These are phyloP conservation scores for Poecile montanus DNA, from an alignment of 2,797 vertebrate genomes.

Conservation along the genomic window DNA sequence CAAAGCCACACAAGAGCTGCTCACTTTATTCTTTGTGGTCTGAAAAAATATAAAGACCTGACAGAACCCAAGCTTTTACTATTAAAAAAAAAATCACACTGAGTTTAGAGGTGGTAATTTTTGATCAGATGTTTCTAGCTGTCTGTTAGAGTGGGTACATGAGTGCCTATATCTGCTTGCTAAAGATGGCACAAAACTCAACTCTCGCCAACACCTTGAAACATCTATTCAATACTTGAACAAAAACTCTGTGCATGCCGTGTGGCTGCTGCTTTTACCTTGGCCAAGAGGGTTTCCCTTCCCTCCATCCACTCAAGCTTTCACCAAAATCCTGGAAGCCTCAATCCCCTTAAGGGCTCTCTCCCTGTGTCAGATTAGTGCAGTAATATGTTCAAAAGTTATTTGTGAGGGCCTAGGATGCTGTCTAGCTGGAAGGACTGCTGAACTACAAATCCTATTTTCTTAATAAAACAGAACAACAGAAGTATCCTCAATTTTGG, in stretches of 20 bases:
- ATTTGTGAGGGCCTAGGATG: not conserved
- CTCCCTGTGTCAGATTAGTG: not conserved
- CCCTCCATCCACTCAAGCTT: not conserved
- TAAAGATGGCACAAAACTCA: not conserved
- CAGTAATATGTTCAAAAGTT: not conserved
- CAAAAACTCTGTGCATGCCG: not conserved
- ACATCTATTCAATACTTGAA: not conserved
- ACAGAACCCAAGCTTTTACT: not conserved
- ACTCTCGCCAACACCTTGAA: rapidly evolving
- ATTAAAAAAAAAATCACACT: not conserved
- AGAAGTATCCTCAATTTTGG: not conserved
- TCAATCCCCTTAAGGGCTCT: not conserved
- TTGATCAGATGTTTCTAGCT: not conserved
- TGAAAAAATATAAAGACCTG: not conserved
- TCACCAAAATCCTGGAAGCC: not conserved
- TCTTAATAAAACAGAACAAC: not conserved
- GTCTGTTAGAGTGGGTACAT: not conserved
- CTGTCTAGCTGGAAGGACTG: not conserved
- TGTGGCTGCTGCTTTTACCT: not conserved
- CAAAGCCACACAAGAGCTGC: not conserved
- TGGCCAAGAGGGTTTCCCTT: not conserved
- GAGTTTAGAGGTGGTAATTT: not conserved
- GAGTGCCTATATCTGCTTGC: not conserved
- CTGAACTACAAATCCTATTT: not conserved
- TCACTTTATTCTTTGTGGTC: not conserved